phyloP scores from a whole-genome alignment of 35 echinoderm and acorn worm genomes.

The Diadema setosum region DNA sequence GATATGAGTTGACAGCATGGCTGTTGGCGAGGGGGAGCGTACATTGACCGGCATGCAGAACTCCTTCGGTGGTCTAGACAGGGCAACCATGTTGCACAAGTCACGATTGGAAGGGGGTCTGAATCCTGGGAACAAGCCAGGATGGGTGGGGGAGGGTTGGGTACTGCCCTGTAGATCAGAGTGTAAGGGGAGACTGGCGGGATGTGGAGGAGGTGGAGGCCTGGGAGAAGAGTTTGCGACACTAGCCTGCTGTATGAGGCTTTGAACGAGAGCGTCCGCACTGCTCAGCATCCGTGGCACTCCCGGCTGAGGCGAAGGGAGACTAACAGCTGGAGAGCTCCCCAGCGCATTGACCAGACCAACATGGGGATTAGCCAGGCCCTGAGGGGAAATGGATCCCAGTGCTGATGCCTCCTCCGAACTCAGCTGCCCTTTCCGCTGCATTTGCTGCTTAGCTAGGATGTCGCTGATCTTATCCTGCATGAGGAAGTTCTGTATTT shows the following conservation, averaged over 20 bases:
- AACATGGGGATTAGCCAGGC: not conserved
- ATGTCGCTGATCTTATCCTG: not conserved
- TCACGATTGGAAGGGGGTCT: not conserved
- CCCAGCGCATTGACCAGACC: not conserved
- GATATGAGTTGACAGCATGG: not conserved
- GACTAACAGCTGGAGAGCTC: not conserved
- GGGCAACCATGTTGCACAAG: not conserved
- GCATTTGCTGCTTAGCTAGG: not conserved
- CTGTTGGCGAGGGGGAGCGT: not conserved
- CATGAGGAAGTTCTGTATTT: not conserved
- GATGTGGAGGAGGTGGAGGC: conserved; percentile 5
- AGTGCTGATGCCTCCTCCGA: not conserved
- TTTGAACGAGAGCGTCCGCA: not conserved
- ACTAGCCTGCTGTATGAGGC: not conserved
- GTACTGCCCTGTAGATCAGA: conserved; percentile 1
- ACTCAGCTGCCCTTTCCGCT: not conserved
- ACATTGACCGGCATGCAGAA: not conserved
- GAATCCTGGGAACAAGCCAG: not conserved
- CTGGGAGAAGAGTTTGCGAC: not conserved
- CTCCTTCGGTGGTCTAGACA: not conserved
- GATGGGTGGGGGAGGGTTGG: not conserved
- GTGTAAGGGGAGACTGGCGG: conserved; percentile 3
- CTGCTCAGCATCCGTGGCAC: not conserved
- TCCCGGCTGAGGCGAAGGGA: conserved; percentile 6
- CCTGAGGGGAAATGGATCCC: not conserved